phyloP scores from a whole-genome alignment of 2,797 vertebrate species.

The Novumbra hubbsi region DNA sequence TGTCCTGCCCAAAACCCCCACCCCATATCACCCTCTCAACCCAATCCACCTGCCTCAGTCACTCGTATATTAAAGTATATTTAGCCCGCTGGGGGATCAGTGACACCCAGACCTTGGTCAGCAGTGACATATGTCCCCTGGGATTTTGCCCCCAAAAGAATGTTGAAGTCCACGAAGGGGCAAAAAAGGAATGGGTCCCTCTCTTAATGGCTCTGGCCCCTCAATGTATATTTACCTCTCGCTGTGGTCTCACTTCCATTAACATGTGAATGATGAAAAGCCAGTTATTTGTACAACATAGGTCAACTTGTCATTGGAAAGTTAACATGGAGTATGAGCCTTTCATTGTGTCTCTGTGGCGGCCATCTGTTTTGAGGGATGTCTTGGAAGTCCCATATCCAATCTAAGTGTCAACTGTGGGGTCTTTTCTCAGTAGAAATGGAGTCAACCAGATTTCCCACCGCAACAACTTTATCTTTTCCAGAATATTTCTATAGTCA shows the following conservation, averaged over 20 bases:
- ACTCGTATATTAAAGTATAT: conserved; percentile 92
- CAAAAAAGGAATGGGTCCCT: conserved; percentile 65
- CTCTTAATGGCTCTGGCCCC: background rate
- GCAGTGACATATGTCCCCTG: conserved; percentile 73
- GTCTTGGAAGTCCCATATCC: background rate
- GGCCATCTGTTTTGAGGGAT: background rate
- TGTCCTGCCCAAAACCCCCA: conserved; percentile 66
- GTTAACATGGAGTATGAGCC: background rate
- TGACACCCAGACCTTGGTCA: conserved; percentile 87
- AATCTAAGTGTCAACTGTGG: background rate
- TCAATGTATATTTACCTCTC: background rate
- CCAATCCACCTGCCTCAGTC: conserved; percentile 89
- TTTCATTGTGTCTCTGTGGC: background rate
- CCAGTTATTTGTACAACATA: background rate
- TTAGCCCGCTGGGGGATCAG: conserved; percentile 89
- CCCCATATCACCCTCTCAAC: conserved; percentile 45
- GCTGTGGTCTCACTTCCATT: background rate
- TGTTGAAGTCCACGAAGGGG: conserved; percentile 64
- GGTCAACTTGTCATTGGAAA: background rate
- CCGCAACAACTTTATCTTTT: no score
- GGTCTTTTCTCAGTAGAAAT: no score
- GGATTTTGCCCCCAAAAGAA: conserved; percentile 41
- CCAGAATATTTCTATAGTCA: no score
- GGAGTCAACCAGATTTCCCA: no score
- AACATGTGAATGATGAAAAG: background rate